Evolutionary conservation across 2,888 invertebrate genomes (phyloP).

Genomic region (Pecten maximus): DNA sequence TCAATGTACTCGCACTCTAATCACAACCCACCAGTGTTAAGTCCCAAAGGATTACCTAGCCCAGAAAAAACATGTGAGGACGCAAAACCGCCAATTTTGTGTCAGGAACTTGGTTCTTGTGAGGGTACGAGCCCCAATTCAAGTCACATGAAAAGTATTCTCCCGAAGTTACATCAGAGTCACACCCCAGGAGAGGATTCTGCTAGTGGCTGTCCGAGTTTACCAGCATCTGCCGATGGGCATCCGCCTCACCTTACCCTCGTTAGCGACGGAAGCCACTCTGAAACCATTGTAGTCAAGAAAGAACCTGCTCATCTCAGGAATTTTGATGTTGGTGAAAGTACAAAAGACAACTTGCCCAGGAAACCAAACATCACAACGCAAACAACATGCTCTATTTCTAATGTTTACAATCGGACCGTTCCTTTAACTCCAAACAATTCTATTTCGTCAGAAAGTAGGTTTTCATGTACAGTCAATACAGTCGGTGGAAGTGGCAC

Average conservation of each 20-base stretch:
- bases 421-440: not conserved
- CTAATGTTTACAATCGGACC: not conserved
- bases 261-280: not conserved
- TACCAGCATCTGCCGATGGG: not conserved
- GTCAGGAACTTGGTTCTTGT: not conserved
- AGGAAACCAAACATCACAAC: not conserved
- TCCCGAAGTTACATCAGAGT: not conserved
- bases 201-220: not conserved
- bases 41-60: not conserved
- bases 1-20: not conserved
- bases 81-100: not conserved
- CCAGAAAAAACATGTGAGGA: not conserved
- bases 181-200: not conserved
- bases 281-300: not conserved
- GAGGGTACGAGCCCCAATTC: not conserved
- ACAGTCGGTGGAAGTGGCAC: not conserved
- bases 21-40: not conserved
- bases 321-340: not conserved
- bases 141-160: not conserved
- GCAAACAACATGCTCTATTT: not conserved
- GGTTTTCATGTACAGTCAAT: not conserved
- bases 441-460: not conserved
- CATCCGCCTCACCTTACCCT: not conserved
- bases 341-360: not conserved
- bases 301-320: not conserved